Conservation (phyloP, 2,113 vertebrate genomes). For the Amazona vittata region DNA sequence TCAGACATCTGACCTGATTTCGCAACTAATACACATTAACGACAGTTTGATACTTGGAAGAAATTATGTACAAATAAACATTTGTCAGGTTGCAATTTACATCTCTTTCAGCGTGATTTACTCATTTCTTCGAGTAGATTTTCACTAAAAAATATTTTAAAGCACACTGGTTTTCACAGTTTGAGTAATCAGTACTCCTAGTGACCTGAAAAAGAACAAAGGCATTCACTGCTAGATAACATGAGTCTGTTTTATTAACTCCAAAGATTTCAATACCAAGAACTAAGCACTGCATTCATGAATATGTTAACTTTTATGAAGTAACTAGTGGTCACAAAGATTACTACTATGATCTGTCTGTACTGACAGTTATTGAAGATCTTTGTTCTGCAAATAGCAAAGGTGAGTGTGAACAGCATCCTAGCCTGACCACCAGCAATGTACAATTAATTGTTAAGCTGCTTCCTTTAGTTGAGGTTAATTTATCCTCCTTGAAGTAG, state of each 20-base stretch:
- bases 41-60: background rate
- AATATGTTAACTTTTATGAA: background rate
- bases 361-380: background rate
- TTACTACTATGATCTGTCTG: background rate
- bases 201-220: background rate
- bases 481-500: background rate
- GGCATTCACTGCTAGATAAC: background rate
- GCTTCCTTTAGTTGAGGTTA: background rate
- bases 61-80: background rate
- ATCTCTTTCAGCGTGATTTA: background rate
- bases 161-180: background rate
- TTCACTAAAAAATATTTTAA: background rate
- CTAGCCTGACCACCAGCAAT: background rate
- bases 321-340: background rate
- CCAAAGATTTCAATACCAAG: background rate
- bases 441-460: background rate
- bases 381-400: background rate
- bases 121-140: background rate
- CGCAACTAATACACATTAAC: background rate
- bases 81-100: background rate
- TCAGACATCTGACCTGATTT: slow-evolving; percentile 9
- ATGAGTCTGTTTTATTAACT: background rate
- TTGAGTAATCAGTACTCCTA: background rate
- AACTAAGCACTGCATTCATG: background rate
- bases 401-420: background rate